A percentile compares a stretch with the other conserved stretches of the same genome.
Evolutionary conservation across 1,140 invertebrate species (phyloP).

Genomic region (Hylyphantes graminicola): DNA sequence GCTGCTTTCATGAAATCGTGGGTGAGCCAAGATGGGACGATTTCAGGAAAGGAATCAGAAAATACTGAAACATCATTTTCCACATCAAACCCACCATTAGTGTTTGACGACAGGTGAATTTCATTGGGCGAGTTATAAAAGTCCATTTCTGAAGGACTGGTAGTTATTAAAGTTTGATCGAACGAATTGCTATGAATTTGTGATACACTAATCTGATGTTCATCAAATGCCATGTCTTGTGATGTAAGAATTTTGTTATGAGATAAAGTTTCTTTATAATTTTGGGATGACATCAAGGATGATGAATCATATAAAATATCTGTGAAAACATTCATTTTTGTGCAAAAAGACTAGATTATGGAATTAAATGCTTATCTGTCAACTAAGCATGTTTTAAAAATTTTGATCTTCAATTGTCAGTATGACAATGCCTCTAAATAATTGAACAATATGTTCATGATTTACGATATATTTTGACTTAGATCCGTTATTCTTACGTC

Average conservation of each 20-base stretch:
- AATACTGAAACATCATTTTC: conserved; percentile 49
- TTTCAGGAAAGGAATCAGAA: conserved; percentile 54
- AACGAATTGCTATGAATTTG: conserved; percentile 20
- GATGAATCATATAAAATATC: conserved; percentile 53
- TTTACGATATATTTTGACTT: too few relatives aligned
- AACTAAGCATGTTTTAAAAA: conserved; percentile 30
- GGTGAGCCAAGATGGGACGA: conserved; percentile 52
- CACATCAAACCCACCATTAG: conserved; percentile 21
- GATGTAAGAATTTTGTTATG: conserved; percentile 22
- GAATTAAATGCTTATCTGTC: conserved; percentile 12
- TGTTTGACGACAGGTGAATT: conserved; percentile 28
- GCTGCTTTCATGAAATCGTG: conserved; percentile 55
- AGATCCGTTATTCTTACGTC: too few relatives aligned
- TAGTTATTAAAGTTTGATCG: conserved; percentile 3
- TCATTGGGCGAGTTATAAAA: conserved; percentile 38
- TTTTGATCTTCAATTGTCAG: too few relatives aligned
- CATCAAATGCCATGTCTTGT: conserved; percentile 23
- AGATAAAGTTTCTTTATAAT: conserved; percentile 38
- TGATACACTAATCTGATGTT: conserved; percentile 25
- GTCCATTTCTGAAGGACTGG: conserved; percentile 33
- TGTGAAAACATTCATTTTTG: conserved; percentile 56
- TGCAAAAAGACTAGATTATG: conserved; percentile 45
- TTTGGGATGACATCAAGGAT: conserved; percentile 32
- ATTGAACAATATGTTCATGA: too few relatives aligned
- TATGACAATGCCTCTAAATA: too few relatives aligned